Percentiles rank a stretch among this genome's conserved stretches.
Conservation (phyloP, 2,113 vertebrate species). For the Penelope pileata region DNA sequence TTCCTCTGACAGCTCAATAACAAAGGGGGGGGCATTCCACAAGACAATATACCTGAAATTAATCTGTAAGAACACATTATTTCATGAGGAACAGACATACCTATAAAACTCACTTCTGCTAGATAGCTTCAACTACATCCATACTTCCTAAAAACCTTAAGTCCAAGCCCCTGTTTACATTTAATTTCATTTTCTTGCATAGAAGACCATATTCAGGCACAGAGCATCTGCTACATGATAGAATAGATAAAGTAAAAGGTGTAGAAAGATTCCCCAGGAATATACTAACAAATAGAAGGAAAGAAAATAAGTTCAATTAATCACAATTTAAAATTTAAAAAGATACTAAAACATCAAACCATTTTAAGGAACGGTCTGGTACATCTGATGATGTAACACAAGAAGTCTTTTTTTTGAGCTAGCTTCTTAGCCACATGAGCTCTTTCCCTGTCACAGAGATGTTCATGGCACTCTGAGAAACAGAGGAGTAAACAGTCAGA, state of each 20-base stretch:
- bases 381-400: background rate
- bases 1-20: background rate
- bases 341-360: background rate
- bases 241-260: background rate
- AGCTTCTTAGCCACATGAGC: background rate
- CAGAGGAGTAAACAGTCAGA: background rate
- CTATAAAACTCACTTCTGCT: background rate
- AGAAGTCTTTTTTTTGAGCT: background rate
- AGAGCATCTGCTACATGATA: accelerated
- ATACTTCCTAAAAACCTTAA: background rate
- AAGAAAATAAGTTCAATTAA: background rate
- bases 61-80: background rate
- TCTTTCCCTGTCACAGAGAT: background rate
- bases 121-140: background rate
- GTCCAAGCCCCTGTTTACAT: background rate
- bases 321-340: background rate
- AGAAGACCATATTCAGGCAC: background rate
- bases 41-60: background rate
- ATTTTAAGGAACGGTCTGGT: background rate
- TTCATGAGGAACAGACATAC: background rate
- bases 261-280: background rate
- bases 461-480: background rate
- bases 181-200: background rate
- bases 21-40: background rate
- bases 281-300: background rate